Conservation (phyloP, 2,888 invertebrate species). For the Drosophila emarginata region DNA sequence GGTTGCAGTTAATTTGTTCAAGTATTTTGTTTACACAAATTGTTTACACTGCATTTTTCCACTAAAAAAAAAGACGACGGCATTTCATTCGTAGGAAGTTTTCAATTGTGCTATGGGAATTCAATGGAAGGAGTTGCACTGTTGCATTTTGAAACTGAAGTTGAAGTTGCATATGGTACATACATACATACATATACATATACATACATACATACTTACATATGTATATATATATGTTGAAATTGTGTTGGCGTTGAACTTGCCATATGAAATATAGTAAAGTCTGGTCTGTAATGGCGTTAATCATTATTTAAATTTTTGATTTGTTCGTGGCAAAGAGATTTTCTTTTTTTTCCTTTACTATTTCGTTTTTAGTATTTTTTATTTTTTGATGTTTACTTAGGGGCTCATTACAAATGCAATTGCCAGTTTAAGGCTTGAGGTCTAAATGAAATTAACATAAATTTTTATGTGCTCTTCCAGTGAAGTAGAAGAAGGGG, state of each 20-base stretch:
- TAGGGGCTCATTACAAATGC: slow-evolving; percentile 68
- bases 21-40: slow-evolving; percentile 55
- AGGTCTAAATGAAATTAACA: slow-evolving; percentile 76
- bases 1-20: slow-evolving; percentile 66
- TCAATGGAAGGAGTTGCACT: slow-evolving; percentile 21
- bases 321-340: slow-evolving; percentile 36
- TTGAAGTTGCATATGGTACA: slow-evolving; percentile 15
- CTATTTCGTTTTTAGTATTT: not conserved
- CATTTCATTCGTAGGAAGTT: slow-evolving; percentile 63
- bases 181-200: too few species aligned
- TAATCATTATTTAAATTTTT: slow-evolving; percentile 75
- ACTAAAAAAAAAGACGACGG: slow-evolving; percentile 37
- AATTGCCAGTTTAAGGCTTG: slow-evolving; percentile 60
- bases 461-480: slow-evolving; percentile 72
- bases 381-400: slow-evolving; percentile 61
- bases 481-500: slow-evolving; percentile 37
- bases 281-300: slow-evolving; percentile 36
- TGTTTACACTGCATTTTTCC: slow-evolving; percentile 69
- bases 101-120: slow-evolving; percentile 62
- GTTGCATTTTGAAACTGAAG: not conserved
- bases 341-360: not conserved
- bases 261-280: not conserved
- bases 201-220: too few species aligned
- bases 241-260: slow-evolving; percentile 3
- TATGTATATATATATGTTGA: not conserved